Evolutionary conservation across 2,113 vertebrate genomes (phyloP), one percentile per base, ranked within the genome.

Genomic region (Onychostoma macrolepis): DNA sequence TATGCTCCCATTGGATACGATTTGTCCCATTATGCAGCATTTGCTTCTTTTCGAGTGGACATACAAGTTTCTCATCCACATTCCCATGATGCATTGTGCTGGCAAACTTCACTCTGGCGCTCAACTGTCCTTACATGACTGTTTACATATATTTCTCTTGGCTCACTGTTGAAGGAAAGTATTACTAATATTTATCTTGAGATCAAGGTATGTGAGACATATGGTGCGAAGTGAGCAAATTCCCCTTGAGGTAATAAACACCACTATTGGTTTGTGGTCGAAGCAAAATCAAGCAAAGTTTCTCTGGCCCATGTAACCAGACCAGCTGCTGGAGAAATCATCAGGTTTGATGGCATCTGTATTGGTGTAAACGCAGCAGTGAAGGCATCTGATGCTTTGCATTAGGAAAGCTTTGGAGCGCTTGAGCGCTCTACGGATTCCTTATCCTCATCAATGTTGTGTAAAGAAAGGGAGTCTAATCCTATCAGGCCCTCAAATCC

Each of bases 401-500:
- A 90, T 94, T 92, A 93, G 92, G 89, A 88, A 92, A 88, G 92
- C 91, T 93, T 94, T 93, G 90, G 88, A 91, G 89, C 87, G 89
- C 92, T 93, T 92, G 93, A 89, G 92, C 91, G 90, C 90, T 92
- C 89, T 83, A 84, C 78, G 21, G 91, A 91, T 90, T 92, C 90
- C 92, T 95, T 92, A 94, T 94, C 93, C 94, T 90, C 93, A 89
- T 94, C 93, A 91, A 88, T 94, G 92, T 93, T 95, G 95, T 93
- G 93, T 93, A 94, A 94, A 95, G 94, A 95, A 93, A 94, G 89
- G 87, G 89, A 92, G 91, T 21, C 90, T 95, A 95, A 95, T 95
- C 95, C 94, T 93, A 92, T 92, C 92, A 93, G 92, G 88, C 90
- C 84, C 79, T 87, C 90, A 94, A 94, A 94, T 94, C 94, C 93